phyloP scores from a whole-genome alignment of 2,888 invertebrate species.

The Eupithecia exiguata region DNA sequence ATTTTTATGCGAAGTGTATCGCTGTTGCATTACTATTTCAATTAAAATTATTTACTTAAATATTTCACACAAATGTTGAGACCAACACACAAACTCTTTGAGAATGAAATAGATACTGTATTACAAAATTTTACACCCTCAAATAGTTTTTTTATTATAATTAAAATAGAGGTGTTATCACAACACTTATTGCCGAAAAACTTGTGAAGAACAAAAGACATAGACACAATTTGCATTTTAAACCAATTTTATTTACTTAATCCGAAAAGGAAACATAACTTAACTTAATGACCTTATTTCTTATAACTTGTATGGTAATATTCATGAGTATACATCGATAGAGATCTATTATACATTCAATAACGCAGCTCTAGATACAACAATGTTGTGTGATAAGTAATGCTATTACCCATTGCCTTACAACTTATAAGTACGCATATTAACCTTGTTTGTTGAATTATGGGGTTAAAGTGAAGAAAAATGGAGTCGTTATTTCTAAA shows the following conservation, averaged over 20 bases:
- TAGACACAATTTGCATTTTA: not conserved
- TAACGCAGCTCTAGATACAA: not conserved
- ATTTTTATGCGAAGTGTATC: no score
- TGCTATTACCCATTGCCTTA: constrained; percentile 23
- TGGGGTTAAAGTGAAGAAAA: constrained; percentile 29
- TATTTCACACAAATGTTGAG: no score
- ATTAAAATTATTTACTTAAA: no score
- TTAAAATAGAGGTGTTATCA: not conserved
- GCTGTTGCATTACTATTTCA: no score
- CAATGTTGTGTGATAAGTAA: constrained; percentile 11
- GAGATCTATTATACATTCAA: constrained; percentile 1
- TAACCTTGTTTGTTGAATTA: constrained; percentile 37
- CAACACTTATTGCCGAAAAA: not conserved
- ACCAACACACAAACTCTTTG: no score
- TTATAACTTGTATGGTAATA: not conserved
- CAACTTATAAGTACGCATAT: constrained; percentile 11
- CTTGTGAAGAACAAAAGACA: not conserved
- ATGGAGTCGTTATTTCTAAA: constrained; percentile 37
- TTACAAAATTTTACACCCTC: not conserved
- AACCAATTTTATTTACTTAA: not conserved
- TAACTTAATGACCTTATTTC: not conserved
- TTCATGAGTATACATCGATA: not conserved
- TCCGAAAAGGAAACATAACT: constrained; percentile 1
- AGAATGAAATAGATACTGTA: not conserved
- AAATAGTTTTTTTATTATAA: not conserved